A percentile compares a stretch with the other conserved stretches of the same genome.
Conservation (phyloP, 1,140 invertebrate species). For the Thaumatotibia leucotreta region DNA sequence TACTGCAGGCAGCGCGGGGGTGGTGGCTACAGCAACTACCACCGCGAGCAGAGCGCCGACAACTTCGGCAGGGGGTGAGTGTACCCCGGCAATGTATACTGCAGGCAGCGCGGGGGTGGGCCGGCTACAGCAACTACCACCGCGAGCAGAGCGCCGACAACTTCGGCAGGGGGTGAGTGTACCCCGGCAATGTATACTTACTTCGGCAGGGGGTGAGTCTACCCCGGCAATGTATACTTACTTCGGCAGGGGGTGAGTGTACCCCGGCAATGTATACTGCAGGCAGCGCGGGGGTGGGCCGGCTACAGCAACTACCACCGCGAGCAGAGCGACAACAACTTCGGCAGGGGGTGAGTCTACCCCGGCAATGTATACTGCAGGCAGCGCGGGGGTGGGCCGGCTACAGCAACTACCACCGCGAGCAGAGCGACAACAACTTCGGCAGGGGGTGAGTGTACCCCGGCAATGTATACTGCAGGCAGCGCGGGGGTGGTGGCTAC, state of each 20-base stretch:
- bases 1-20: constrained; percentile 32
- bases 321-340: constrained; percentile 60
- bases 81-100: too few species aligned
- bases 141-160: constrained; percentile 44
- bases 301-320: constrained; percentile 62
- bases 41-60: constrained; percentile 41
- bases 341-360: constrained; percentile 37
- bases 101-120: too few species aligned
- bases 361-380: constrained; percentile 34
- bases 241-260: constrained; percentile 20
- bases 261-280: constrained; percentile 25
- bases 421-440: constrained; percentile 48
- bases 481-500: constrained; percentile 15
- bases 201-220: constrained; percentile 32
- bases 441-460: not conserved
- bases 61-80: constrained; percentile 23
- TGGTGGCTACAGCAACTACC: constrained; percentile 30
- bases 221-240: constrained; percentile 34
- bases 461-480: too few species aligned
- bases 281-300: constrained; percentile 48
- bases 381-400: constrained; percentile 16
- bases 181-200: constrained; percentile 49
- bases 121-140: constrained; percentile 33
- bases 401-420: constrained; percentile 33
- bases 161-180: constrained; percentile 22